A percentile compares a stretch with the other conserved stretches of the same genome.
Conservation (phyloP, 2,113 vertebrate genomes). For the Beaufortia kweichowensis region DNA sequence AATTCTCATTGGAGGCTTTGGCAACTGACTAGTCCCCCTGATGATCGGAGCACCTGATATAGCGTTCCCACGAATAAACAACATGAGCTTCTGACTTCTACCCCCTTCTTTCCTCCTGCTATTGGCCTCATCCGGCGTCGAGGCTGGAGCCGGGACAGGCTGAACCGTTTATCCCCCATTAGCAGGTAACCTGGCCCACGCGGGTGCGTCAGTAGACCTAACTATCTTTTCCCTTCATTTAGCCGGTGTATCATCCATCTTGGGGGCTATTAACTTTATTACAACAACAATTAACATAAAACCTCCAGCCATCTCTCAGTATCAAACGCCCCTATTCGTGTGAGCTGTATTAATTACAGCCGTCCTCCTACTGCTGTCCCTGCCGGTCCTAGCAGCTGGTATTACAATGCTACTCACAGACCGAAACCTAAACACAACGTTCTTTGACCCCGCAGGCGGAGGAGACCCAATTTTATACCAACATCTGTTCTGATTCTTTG, state of each 20-base stretch:
- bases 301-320: conserved; percentile 45
- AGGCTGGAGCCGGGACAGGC: conserved; percentile 51
- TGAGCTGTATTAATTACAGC: too few species aligned
- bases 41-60: conserved; percentile 60
- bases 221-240: conserved; percentile 50
- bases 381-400: too few species aligned
- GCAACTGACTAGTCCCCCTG: conserved; percentile 53
- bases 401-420: too few species aligned
- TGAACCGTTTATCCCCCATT: conserved; percentile 57
- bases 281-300: conserved; percentile 60
- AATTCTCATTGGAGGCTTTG: conserved; percentile 58
- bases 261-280: conserved; percentile 57
- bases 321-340: conserved; percentile 57
- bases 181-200: conserved; percentile 38
- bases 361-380: too few species aligned
- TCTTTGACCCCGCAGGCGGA: too few species aligned
- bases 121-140: conserved; percentile 42
- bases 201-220: conserved; percentile 49
- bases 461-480: too few species aligned
- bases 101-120: conserved; percentile 53
- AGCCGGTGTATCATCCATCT: conserved; percentile 40
- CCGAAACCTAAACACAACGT: too few species aligned
- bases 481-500: too few species aligned
- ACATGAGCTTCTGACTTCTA: conserved; percentile 55
- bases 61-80: conserved; percentile 59